Evolutionary conservation across 2,797 vertebrate species (phyloP), one percentile per base, ranked within the genome.

Genomic region (Helarctos malayanus): DNA sequence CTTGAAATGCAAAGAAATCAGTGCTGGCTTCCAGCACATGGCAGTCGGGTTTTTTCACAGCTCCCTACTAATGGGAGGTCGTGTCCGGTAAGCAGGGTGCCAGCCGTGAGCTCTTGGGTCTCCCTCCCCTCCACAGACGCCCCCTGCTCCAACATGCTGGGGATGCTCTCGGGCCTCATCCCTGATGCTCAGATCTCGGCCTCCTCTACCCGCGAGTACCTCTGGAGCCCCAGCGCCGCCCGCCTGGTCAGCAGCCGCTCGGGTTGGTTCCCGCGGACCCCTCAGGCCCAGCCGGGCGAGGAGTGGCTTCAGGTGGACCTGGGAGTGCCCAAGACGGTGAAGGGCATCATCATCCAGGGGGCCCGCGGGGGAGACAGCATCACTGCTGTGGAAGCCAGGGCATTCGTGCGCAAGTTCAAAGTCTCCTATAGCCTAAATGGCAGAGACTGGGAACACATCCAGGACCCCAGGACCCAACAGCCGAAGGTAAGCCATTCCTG

Each of bases 221-320:
- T 99, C 73, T 99, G 99, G 99, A 99, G 99, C 80, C 99, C 99
- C 97, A 99, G 99, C 3, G 98, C 99, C 0, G 99, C 99, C 54
- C 99, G 99, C 71, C 98, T 99, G 93, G 99, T 99, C 97, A 99
- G 99, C 98, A 99, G 99, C 98, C 99, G 99, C 54, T 99, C 99
- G 0, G 99, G 99, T 45, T 99, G 99, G 99, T 99, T 99, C 97
- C 99, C 99, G 3, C 99, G 98, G 45, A 97, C 99, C 5, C 99
- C 99, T 0, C 99, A 99, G 87, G 99, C 99, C 7, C 99, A 99
- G 92, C 99, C 99, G 0, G 99, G 99, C 16, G 99, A 99, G 88
- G 99, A 99, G 96, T 99, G 99, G 99, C 98, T 99, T 21, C 99
- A 99, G 98, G 99, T 99, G 92, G 99, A 99, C 98, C 99, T 99